Percentiles rank a stretch among this genome's conserved stretches.
Conservation (phyloP, 2,888 invertebrate genomes). For the Cantharis rufa region DNA sequence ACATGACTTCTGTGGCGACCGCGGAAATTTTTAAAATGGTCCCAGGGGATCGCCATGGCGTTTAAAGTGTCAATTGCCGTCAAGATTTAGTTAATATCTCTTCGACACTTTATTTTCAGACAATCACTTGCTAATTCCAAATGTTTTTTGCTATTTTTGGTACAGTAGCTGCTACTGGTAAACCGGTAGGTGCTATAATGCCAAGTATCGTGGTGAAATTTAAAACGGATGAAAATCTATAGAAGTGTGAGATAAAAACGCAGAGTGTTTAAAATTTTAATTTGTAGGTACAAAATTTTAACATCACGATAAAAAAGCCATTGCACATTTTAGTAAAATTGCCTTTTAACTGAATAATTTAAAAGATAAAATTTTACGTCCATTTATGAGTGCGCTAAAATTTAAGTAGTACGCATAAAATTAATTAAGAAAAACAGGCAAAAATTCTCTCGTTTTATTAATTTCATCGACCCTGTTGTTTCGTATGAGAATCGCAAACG, state of each 20-base stretch:
- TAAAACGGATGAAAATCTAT: neutral
- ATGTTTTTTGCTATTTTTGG: too few species aligned
- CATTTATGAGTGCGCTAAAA: neutral
- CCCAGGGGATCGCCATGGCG: too few species aligned
- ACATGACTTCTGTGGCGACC: too few species aligned
- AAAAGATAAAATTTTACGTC: neutral
- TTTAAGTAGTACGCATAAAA: neutral
- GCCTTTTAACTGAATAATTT: neutral
- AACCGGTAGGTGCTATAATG: too few species aligned
- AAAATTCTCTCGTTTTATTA: neutral
- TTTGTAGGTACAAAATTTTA: neutral
- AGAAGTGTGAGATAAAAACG: neutral
- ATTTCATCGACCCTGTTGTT: neutral
- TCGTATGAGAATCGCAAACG: neutral
- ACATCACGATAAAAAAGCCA: neutral
- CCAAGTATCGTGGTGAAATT: too few species aligned
- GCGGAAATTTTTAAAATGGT: too few species aligned
- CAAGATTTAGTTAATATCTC: too few species aligned
- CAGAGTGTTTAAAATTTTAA: neutral
- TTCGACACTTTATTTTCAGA: too few species aligned
- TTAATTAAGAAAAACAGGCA: conserved; percentile 1
- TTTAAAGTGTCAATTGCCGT: too few species aligned
- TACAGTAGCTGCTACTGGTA: too few species aligned
- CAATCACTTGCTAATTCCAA: too few species aligned
- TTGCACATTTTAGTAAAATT: neutral